phyloP scores from a whole-genome alignment of 2,113 vertebrate genomes.

The Galeopterus variegatus region DNA sequence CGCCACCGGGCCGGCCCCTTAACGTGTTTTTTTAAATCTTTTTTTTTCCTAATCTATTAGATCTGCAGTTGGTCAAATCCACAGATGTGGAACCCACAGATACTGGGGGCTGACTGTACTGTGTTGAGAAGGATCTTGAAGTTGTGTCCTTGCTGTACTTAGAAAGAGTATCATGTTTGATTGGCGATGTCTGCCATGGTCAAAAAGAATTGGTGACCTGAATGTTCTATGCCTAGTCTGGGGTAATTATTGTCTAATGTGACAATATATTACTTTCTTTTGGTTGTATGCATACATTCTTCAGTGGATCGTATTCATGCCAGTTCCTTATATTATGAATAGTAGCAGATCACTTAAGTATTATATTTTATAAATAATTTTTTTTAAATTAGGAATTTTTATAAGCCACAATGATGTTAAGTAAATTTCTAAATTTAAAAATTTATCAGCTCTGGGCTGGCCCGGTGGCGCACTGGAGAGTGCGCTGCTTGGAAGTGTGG shows the following conservation, averaged over 20 bases:
- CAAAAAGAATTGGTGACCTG: not conserved
- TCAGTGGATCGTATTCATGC: not conserved
- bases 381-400: constrained; percentile 29
- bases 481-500: too few relatives aligned
- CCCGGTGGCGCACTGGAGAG: too few relatives aligned
- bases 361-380: constrained; percentile 32
- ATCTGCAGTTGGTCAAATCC: too few relatives aligned
- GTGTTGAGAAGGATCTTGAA: not conserved
- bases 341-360: constrained; percentile 12
- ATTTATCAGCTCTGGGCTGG: not conserved
- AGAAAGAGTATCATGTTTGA: constrained; percentile 8
- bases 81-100: too few relatives aligned
- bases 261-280: not conserved
- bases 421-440: not conserved
- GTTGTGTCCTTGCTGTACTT: not conserved
- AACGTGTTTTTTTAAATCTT: too few relatives aligned
- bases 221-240: not conserved
- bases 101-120: not conserved
- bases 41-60: too few relatives aligned
- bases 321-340: not conserved
- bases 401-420: not conserved
- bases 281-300: not conserved
- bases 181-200: not conserved
- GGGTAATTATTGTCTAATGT: constrained; percentile 22
- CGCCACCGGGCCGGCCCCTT: too few relatives aligned